phyloP scores from a whole-genome alignment of 2,888 invertebrate species.

The Ryuthela nishihirai region DNA sequence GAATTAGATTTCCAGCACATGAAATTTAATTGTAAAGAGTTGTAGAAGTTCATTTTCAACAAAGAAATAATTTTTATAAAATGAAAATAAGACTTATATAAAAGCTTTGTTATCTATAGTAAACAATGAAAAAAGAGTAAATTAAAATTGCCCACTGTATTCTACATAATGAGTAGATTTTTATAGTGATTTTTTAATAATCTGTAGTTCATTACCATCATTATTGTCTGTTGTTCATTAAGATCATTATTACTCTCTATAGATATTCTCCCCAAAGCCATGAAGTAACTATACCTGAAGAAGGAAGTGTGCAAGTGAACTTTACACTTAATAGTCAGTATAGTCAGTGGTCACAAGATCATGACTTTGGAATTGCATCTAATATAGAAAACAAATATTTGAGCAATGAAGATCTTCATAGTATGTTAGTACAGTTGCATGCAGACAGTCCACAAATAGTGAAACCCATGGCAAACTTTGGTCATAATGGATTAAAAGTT shows the following conservation, averaged over 20 bases:
- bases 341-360: constrained; percentile 65
- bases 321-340: constrained; percentile 77
- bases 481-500: constrained; percentile 52
- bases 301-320: constrained; percentile 63
- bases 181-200: too few species aligned
- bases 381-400: constrained; percentile 62
- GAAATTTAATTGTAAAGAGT: too few species aligned
- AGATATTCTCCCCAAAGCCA: constrained; percentile 22
- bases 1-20: too few species aligned
- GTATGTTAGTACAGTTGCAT: constrained; percentile 64
- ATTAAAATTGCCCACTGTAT: too few species aligned
- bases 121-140: too few species aligned
- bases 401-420: constrained; percentile 62
- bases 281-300: constrained; percentile 54
- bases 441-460: constrained; percentile 64
- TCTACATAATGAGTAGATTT: too few species aligned
- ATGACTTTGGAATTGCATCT: constrained; percentile 51
- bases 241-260: too few species aligned
- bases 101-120: not conserved
- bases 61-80: not conserved
- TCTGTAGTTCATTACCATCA: too few species aligned
- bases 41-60: too few species aligned
- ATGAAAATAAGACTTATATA: not conserved
- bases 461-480: constrained; percentile 63
- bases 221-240: too few species aligned